Base-by-base conservation (phyloP, 2,888 invertebrate genomes). In the Bombylius discolor region DNA sequence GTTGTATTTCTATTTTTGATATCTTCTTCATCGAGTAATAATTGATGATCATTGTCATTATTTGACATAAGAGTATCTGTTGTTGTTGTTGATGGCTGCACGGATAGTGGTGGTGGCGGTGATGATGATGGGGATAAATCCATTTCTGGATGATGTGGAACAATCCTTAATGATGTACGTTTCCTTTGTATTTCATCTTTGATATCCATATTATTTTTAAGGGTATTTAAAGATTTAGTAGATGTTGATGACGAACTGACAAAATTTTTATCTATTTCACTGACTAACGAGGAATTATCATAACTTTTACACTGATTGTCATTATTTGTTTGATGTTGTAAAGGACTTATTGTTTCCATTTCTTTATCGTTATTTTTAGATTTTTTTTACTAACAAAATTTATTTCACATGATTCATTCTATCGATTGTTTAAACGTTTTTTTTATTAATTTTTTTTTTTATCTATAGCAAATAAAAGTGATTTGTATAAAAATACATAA, bases 191-290 rank as follows among this genome's bases (percentile, higher is more conserved):
- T 64, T 49, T 74, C 73, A 60, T 73, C 72, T 66, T 69, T 72
- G 63, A 68, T 67, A 62, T 74, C 70, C 54, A 74, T 73, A 52
- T 72, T 73, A 60, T 72, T 71, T 56, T 71, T 72, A 32, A 73
- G 64, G 4, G 73, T 72, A 56, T 74, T 69, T 39, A 71, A 71
- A 53, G 72, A 71, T 57, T 73, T 73, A 14, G 70, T 59, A n/a
- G 39, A 42, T 11, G 39, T 11, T 56, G 50, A 55, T 55, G 53
- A 60, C 55, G 52, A 13, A 34, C 23, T 23, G 23, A 23, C 23
- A 23, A 23, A 23, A 23, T 23, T 23, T 23, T 23, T 23, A 2
- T 23, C 3, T 23, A 23, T 23, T 23, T 23, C 23, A 23, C 23
- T 23, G 23, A 23, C 23, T 23, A 23, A 23, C 23, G 23, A 23